Conservation (phyloP, 2,113 vertebrate genomes). For the Leuciscus idus region DNA sequence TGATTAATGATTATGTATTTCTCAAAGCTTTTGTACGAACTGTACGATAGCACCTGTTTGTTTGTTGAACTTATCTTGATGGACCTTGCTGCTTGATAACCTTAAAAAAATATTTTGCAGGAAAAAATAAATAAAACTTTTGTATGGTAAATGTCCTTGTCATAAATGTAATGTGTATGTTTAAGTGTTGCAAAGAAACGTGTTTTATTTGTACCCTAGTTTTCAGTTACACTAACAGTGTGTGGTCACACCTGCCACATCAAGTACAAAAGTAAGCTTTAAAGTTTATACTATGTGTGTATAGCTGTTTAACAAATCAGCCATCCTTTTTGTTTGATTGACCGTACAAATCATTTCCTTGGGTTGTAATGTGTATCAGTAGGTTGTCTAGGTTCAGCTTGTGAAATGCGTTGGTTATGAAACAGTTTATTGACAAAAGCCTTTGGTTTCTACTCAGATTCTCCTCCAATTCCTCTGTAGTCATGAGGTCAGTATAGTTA, state of each 20-base stretch:
- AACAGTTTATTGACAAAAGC: slow-evolving; percentile 14
- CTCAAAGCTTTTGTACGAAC: not conserved
- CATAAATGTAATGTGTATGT: not conserved
- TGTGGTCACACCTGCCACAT: not conserved
- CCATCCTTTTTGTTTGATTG: not conserved
- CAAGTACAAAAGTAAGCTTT: not conserved
- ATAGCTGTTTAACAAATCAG: not conserved
- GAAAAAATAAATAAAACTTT: not conserved
- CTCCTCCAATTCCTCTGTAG: slow-evolving; percentile 19
- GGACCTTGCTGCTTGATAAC: not conserved
- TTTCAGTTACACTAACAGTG: not conserved
- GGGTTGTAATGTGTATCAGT: not conserved
- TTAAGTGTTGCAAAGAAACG: not conserved
- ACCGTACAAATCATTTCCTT: not conserved
- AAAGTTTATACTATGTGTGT: too few species aligned
- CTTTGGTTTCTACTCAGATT: slow-evolving; percentile 12
- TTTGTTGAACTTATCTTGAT: not conserved
- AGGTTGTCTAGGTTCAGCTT: slow-evolving; percentile 2
- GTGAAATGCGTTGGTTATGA: not conserved
- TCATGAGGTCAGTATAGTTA: slow-evolving; percentile 12
- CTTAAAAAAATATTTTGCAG: not conserved
- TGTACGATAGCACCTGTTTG: not conserved
- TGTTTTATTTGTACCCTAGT: not conserved
- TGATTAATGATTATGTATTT: not conserved
- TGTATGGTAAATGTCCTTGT: not conserved